These are phyloP conservation scores for Pollenia griseotomentosa DNA, from an alignment of 2,888 invertebrate species.

Conservation along the genomic window DNA sequence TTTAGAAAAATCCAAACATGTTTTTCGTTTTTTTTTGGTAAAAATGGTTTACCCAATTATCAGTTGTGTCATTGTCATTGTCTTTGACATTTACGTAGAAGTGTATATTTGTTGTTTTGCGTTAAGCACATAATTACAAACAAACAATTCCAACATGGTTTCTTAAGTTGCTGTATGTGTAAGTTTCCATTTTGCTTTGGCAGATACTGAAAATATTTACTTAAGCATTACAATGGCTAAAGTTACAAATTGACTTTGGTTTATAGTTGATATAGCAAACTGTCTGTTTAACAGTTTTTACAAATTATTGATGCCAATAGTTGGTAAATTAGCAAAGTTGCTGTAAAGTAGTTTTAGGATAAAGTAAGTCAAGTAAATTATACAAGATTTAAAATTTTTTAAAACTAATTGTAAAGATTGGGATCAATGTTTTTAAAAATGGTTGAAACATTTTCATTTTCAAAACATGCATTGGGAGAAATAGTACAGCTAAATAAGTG, in stretches of 20 bases:
- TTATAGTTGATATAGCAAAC: slow-evolving; percentile 20
- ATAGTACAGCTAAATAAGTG: no score
- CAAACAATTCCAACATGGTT: background rate
- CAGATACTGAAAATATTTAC: slow-evolving; percentile 12
- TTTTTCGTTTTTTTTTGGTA: background rate
- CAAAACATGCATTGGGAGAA: no score
- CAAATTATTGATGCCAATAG: background rate
- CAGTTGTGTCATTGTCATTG: slow-evolving; percentile 57
- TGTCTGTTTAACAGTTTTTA: background rate
- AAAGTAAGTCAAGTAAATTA: background rate
- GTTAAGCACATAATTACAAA: slow-evolving; percentile 30
- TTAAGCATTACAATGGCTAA: slow-evolving; percentile 26
- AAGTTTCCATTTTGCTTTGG: background rate
- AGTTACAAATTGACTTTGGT: slow-evolving; percentile 35
- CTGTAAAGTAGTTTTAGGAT: background rate
- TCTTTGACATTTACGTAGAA: slow-evolving; percentile 57
- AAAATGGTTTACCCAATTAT: slow-evolving; percentile 59
- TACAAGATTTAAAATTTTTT: background rate
- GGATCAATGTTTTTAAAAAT: no score
- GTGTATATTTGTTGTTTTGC: slow-evolving; percentile 39
- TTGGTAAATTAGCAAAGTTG: background rate
- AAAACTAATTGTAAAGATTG: no score
- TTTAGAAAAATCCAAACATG: slow-evolving; percentile 29
- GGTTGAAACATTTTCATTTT: no score
- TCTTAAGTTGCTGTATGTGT: background rate